phyloP scores from a whole-genome alignment of 1,140 invertebrate genomes.

The Riptortus pedestris region DNA sequence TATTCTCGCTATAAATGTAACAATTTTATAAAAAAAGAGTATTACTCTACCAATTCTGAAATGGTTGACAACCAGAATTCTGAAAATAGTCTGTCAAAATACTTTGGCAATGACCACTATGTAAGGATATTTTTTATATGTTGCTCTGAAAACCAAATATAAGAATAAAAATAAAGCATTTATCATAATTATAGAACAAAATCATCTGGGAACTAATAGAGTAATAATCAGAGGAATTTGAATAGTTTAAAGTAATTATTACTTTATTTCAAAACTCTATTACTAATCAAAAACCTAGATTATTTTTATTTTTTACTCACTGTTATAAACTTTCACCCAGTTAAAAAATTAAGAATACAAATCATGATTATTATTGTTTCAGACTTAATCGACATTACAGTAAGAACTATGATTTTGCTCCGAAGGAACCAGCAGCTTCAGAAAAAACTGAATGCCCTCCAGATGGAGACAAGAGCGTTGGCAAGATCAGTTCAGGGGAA shows the following conservation, averaged over 20 bases:
- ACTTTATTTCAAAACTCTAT: neutral
- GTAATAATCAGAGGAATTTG: too few relatives aligned
- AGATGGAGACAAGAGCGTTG: constrained; percentile 40
- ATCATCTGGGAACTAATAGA: too few relatives aligned
- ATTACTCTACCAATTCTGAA: too few relatives aligned
- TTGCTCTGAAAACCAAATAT: too few relatives aligned
- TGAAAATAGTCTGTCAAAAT: too few relatives aligned
- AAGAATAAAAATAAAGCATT: too few relatives aligned
- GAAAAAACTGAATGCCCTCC: constrained; percentile 37
- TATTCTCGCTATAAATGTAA: too few relatives aligned
- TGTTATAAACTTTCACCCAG: neutral
- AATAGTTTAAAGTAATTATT: neutral
- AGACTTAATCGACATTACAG: constrained; percentile 39
- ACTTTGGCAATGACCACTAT: too few relatives aligned
- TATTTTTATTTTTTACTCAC: neutral
- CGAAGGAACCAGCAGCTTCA: constrained; percentile 41
- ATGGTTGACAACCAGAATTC: too few relatives aligned
- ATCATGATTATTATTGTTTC: constrained; percentile 1
- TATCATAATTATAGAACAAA: too few relatives aligned
- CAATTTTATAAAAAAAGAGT: too few relatives aligned
- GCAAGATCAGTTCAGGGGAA: constrained; percentile 39
- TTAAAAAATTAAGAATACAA: neutral
- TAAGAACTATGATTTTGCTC: constrained; percentile 41
- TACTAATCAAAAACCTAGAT: neutral
- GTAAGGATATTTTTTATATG: too few relatives aligned